Conservation (phyloP, 2,113 vertebrate species). For the Heptranchias perlo region DNA sequence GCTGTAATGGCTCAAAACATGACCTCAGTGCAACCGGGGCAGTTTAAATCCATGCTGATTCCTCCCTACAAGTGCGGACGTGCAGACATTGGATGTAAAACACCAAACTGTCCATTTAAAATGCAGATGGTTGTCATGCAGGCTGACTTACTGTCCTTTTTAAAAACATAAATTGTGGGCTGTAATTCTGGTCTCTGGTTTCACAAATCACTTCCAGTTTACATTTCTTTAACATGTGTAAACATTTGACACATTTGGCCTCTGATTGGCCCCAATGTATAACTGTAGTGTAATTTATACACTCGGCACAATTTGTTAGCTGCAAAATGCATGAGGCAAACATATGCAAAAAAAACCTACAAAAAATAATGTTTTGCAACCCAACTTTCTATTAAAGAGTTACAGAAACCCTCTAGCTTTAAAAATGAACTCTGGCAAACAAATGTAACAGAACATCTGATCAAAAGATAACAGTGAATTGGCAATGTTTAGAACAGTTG, state of each 20-base stretch:
- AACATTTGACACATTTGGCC: neutral
- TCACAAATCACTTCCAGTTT: neutral
- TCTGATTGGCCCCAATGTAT: neutral
- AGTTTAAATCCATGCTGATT: neutral
- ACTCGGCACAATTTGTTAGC: neutral
- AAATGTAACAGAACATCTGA: constrained; percentile 1
- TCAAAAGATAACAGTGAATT: neutral
- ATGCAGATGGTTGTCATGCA: too few species aligned
- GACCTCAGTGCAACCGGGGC: neutral
- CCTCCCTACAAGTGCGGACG: neutral
- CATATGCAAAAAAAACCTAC: neutral
- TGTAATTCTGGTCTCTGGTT: neutral
- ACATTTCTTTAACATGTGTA: neutral
- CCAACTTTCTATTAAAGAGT: neutral
- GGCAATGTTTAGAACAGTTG: neutral
- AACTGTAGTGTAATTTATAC: neutral
- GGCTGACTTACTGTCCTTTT: neutral
- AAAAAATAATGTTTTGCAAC: neutral
- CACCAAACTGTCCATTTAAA: neutral
- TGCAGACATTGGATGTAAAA: neutral
- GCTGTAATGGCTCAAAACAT: neutral
- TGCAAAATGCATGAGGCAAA: neutral
- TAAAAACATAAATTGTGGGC: neutral
- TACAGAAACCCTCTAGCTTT: neutral
- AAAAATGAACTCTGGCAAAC: neutral